Percentiles rank a stretch among this genome's conserved stretches.
These are phyloP conservation scores for Blastomussa wellsi DNA, from an alignment of 92 coral and sea anemone genomes.

Conservation along the genomic window DNA sequence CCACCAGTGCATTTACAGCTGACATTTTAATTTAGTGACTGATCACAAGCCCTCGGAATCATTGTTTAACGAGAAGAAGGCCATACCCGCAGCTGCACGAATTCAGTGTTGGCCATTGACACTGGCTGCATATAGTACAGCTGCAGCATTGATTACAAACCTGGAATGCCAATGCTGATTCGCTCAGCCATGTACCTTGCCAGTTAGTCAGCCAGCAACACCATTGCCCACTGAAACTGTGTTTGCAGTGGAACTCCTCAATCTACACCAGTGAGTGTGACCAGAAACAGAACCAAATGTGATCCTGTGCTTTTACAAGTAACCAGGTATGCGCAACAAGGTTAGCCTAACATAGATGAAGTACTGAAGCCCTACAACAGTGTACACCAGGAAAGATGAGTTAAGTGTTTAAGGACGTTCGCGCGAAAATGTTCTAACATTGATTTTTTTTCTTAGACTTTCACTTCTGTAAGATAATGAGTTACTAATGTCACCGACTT, in stretches of 20 bases:
- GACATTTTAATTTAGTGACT: conserved; percentile 57
- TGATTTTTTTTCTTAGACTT: too few species aligned
- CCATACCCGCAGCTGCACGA: conserved; percentile 56
- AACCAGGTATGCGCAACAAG: not conserved
- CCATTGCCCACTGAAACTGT: not conserved
- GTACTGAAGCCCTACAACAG: not conserved
- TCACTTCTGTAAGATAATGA: too few species aligned
- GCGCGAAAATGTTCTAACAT: too few species aligned
- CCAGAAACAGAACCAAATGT: conserved; percentile 5
- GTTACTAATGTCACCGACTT: too few species aligned
- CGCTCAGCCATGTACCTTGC: not conserved
- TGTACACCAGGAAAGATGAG: not conserved
- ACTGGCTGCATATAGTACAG: conserved; percentile 38
- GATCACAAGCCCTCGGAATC: conserved; percentile 57
- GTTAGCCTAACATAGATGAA: not conserved
- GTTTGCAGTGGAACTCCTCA: conserved; percentile 7
- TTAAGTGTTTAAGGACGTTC: conserved; percentile 26
- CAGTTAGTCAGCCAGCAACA: not conserved
- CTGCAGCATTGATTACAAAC: conserved; percentile 37
- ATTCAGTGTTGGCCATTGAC: conserved; percentile 44
- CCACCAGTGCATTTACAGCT: conserved; percentile 47
- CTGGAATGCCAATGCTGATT: conserved; percentile 38
- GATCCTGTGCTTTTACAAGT: not conserved
- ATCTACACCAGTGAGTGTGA: conserved; percentile 4
- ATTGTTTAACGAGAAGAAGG: conserved; percentile 45